Percentiles rank a stretch among this genome's conserved stretches.
Conservation (phyloP, 2,888 invertebrate species). For the Anthrax anthrax region DNA sequence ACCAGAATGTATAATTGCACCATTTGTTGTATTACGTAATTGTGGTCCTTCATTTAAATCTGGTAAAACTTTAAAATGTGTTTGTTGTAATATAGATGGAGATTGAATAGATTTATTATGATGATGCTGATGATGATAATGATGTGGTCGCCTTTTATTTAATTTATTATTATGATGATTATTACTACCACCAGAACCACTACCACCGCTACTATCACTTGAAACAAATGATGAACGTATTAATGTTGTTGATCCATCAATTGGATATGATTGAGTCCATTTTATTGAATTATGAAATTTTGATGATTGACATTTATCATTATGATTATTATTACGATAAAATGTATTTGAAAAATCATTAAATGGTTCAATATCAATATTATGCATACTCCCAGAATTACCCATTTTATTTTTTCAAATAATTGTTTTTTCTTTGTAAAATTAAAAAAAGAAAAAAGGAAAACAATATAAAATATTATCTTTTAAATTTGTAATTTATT, state of each 20-base stretch:
- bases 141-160: not conserved
- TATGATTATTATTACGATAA: constrained; percentile 14
- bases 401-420: constrained; percentile 23
- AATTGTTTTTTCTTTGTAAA: too few relatives aligned
- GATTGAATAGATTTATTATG: not conserved
- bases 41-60: constrained; percentile 44
- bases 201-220: not conserved
- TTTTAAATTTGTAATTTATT: too few relatives aligned
- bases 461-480: too few relatives aligned
- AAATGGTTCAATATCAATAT: constrained; percentile 12
- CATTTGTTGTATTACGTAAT: constrained; percentile 66
- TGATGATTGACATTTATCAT: constrained; percentile 15
- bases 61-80: constrained; percentile 48
- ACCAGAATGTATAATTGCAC: constrained; percentile 65
- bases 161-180: not conserved
- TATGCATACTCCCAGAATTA: constrained; percentile 24
- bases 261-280: constrained; percentile 8
- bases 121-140: constrained; percentile 3
- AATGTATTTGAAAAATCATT: constrained; percentile 2
- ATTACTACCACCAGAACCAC: too few relatives aligned
- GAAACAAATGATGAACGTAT: not conserved
- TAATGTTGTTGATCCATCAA: not conserved
- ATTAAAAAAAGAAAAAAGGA: too few relatives aligned
- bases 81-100: constrained; percentile 1
- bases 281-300: constrained; percentile 14